Base-by-base conservation (phyloP, 2,797 vertebrate genomes). In the Dryobates pubescens region DNA sequence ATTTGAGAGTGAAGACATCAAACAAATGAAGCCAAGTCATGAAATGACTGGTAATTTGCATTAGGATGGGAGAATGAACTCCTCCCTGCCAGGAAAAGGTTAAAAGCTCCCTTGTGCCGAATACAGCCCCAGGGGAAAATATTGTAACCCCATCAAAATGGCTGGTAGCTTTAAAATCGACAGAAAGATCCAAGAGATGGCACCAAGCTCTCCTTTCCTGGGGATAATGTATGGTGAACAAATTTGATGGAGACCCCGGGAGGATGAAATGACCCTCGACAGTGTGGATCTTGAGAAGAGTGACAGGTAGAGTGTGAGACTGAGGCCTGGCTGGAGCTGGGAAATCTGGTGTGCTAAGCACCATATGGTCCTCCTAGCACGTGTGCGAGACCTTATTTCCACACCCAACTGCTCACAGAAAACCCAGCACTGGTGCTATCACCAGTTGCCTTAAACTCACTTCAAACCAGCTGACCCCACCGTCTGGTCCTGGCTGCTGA, bases 301-400 rank as follows among this genome's bases (percentile, higher is more conserved):
- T 96, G 95, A 96, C 90, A 92, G 93, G 90, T 90, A 94, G 88
- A 94, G 92, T 93, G 92, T 88, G 90, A 96, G 96, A 96, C 93
- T 96, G 93, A 94, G 92, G 95, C 94, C 96, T 94, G 96, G 90
- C 96, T 94, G 92, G 82, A 96, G 90, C 90, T 92, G 92, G 87
- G 83, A 94, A 95, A 96, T 96, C 93, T 96, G 94, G 92, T 86
- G 92, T 81, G 93, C 89, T 93, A 94, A 94, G 86, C 1, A 7
- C 94, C 95, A 95, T 96, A 89, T 92, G 94, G 94, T 94, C 84
- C 49, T 89, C 82, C 76, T 43, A 64, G 89, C 34, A 1, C 3
- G 10, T 73, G 90, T 86, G 95, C 0, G 90, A 96, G 95, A 93
- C 95, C 95, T 95, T 89, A 69, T 94, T 94, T 94, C 94, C 82